phyloP scores from a whole-genome alignment of 2,888 invertebrate genomes.

The Ferdinandea cuprea region DNA sequence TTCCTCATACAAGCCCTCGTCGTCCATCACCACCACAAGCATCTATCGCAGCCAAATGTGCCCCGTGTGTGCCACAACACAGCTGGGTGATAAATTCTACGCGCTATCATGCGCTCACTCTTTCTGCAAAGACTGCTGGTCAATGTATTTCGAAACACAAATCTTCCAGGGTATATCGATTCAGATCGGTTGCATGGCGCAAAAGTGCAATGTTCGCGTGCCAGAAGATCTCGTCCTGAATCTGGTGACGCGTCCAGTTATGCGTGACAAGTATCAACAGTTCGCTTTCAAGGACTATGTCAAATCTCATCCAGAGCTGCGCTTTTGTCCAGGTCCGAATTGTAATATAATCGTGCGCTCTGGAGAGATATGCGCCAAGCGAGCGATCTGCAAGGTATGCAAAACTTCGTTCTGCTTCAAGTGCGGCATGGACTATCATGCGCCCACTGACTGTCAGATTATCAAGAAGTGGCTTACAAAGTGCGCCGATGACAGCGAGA shows the following conservation, averaged over 20 bases:
- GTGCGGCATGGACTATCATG: conserved; percentile 98
- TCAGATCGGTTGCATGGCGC: conserved; percentile 98
- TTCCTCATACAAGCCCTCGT: conserved; percentile 63
- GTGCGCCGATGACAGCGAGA: conserved; percentile 99
- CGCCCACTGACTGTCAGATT: conserved; percentile 97
- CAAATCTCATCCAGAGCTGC: conserved; percentile 93
- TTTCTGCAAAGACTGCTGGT: conserved; percentile 99
- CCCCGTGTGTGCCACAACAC: conserved; percentile 90
- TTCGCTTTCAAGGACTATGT: conserved; percentile 98
- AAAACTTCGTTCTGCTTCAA: conserved; percentile 96
- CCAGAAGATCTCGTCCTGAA: conserved; percentile 97
- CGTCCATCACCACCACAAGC: conserved; percentile 76
- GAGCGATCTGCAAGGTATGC: conserved; percentile 94
- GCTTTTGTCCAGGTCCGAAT: conserved; percentile 98
- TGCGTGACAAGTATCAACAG: conserved; percentile 96
- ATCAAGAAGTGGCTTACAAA: conserved; percentile 99
- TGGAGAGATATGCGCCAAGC: conserved; percentile 91
- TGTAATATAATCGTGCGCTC: conserved; percentile 95
- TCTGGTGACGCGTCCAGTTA: conserved; percentile 90
- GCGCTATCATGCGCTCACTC: conserved; percentile 94
- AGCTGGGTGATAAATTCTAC: conserved; percentile 88
- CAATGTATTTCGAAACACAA: conserved; percentile 97
- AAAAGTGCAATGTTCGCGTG: conserved; percentile 95
- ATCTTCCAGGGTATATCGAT: conserved; percentile 92
- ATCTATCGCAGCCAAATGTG: conserved; percentile 84